Evolutionary conservation across 1,140 invertebrate species (phyloP), one percentile per base, ranked within the genome.

Genomic region (Harpegnathos saltator): DNA sequence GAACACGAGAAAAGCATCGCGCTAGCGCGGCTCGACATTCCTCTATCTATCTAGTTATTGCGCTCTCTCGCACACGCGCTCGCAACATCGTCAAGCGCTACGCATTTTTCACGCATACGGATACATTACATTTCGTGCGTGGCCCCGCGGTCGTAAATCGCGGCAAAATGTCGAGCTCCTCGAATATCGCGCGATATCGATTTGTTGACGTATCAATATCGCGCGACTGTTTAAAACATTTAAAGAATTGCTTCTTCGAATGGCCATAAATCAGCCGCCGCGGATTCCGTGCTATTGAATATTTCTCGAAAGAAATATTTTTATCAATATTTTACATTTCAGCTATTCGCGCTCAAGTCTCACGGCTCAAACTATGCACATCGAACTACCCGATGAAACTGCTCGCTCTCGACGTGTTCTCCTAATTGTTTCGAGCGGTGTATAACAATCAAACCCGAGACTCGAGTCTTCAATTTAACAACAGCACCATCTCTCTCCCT

Each of bases 1-100:
- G 9, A 50, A 58, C 65, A 71, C 33, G 65, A 69, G 26, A 29
- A 26, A 12, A 26, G 44, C 52, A 77, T 75, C 58, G 12, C 38
- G 12, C n/a, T n/a, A n/a, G n/a, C n/a, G n/a, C n/a, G n/a, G n/a
- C n/a, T n/a, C 29, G 22, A 69, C 71, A 80, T 58, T 44, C 69
- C 54, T 58, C 52, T 14, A 71, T 71, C 75, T 22, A 71, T 59
- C 52, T 33, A 69, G 65, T 71, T 71, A 65, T 78, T 78, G 52
- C 63, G 54, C 19, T n/a, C 29, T 33, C 29, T 33, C 29, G 17
- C 75, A 26, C n/a, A 56, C n/a, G 74, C 29, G 33, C 7, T 44
- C 38, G 38, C 38, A 44, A 9, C 38, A 58, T 68, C 12, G 2
- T 12, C 2, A 2, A 26, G 17, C 48, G 24, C 26, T 78, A 56